Conservation (phyloP, 2,888 invertebrate species). For the Harpagoxenus sublaevis region DNA sequence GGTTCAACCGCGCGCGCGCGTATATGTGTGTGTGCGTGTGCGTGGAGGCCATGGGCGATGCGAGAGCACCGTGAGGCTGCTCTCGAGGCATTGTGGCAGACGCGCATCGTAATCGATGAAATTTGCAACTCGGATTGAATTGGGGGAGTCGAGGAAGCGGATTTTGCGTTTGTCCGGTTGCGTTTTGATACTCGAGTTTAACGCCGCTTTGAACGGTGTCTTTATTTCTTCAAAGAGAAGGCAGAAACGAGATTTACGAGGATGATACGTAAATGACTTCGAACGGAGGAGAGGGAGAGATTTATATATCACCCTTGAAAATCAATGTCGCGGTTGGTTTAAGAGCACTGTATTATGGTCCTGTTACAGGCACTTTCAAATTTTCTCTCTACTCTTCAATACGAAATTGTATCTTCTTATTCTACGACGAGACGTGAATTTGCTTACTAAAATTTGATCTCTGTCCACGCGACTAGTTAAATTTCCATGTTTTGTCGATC, state of each 20-base stretch:
- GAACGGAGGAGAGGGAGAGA: not conserved
- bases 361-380: not conserved
- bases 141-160: constrained; percentile 30
- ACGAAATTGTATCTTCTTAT: not conserved
- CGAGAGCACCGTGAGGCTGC: constrained; percentile 9
- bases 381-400: not conserved
- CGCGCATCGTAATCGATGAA: constrained; percentile 48
- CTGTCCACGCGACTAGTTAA: not conserved
- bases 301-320: not conserved
- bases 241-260: not conserved
- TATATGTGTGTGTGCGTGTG: not conserved
- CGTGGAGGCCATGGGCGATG: constrained; percentile 16
- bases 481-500: not conserved
- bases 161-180: constrained; percentile 24
- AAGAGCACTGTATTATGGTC: not conserved
- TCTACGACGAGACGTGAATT: not conserved
- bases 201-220: not conserved
- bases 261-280: not conserved
- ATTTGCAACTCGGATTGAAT: constrained; percentile 40
- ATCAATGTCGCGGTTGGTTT: not conserved
- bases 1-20: not conserved
- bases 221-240: not conserved
- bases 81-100: constrained; percentile 54
- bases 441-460: not conserved
- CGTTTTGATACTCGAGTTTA: not conserved